Evolutionary conservation across 2,797 vertebrate species (phyloP).

Genomic region (Acipenser transmontanus): DNA sequence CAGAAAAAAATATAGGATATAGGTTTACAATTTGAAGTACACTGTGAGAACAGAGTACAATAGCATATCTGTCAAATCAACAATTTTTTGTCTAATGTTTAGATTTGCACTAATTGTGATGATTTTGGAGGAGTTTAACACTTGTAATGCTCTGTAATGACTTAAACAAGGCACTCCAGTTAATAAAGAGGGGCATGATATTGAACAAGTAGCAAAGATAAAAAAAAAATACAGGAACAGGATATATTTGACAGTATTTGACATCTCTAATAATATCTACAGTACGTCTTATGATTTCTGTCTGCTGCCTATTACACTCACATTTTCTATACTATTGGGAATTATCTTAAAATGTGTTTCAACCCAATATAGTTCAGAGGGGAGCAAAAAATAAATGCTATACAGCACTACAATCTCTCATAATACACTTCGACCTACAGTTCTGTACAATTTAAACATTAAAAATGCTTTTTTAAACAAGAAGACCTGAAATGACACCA

Average conservation of each 20-base stretch:
- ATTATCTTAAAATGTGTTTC: slow-evolving; percentile 43
- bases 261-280: no score
- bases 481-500: slow-evolving; percentile 82
- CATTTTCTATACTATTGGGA: slow-evolving; percentile 20
- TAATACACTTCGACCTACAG: slow-evolving; percentile 49
- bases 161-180: no score
- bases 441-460: slow-evolving; percentile 60
- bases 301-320: slow-evolving; percentile 8
- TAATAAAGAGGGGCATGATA: no score
- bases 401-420: slow-evolving; percentile 45
- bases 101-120: neutral
- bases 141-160: no score
- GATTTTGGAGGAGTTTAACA: no score
- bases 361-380: slow-evolving; percentile 50
- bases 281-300: slow-evolving; percentile 10
- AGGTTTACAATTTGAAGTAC: neutral
- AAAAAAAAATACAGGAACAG: no score
- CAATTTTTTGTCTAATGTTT: neutral
- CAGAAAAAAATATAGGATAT: neutral
- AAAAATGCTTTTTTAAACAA: slow-evolving; percentile 70
- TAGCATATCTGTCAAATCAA: neutral
- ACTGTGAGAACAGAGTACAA: neutral
- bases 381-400: slow-evolving; percentile 48
- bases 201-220: no score
- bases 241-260: no score